A percentile compares a stretch with the other conserved stretches of the same genome.
These are phyloP conservation scores for Cynocephalus volans DNA, from an alignment of 2,113 vertebrate genomes.

Conservation along the genomic window DNA sequence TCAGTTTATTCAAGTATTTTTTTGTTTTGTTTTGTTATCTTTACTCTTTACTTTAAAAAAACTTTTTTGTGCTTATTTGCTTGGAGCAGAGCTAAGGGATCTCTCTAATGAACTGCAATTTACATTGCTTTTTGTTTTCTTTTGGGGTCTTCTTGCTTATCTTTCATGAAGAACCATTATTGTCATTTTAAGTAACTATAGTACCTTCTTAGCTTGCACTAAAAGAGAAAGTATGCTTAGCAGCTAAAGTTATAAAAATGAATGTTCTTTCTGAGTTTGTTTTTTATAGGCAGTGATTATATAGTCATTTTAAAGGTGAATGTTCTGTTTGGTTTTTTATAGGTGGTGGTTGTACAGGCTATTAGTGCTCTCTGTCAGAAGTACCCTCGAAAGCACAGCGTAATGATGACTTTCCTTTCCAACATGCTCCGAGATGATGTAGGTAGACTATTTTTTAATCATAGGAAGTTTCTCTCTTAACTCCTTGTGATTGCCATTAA, in stretches of 20 bases:
- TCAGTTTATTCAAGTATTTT: constrained; percentile 42
- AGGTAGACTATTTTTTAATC: constrained; percentile 78
- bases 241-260: neutral
- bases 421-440: constrained; percentile 99
- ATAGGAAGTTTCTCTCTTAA: neutral
- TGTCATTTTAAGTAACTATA: neutral
- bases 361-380: constrained; percentile 99
- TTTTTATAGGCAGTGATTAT: constrained; percentile 93
- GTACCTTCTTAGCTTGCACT: neutral
- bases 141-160: neutral
- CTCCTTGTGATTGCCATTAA: neutral
- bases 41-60: neutral
- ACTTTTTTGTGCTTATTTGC: neutral
- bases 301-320: constrained; percentile 79
- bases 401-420: constrained; percentile 99
- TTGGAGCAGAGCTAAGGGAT: neutral
- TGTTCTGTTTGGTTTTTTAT: constrained; percentile 54
- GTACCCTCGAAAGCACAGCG: constrained; percentile 97
- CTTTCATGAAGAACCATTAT: neutral
- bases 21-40: neutral
- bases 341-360: constrained; percentile 99
- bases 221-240: neutral
- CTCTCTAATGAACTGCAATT: constrained; percentile 10
- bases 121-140: neutral
- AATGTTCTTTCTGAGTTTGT: neutral